phyloP scores from a whole-genome alignment of 2,888 invertebrate species.

The Artemia sp. region DNA sequence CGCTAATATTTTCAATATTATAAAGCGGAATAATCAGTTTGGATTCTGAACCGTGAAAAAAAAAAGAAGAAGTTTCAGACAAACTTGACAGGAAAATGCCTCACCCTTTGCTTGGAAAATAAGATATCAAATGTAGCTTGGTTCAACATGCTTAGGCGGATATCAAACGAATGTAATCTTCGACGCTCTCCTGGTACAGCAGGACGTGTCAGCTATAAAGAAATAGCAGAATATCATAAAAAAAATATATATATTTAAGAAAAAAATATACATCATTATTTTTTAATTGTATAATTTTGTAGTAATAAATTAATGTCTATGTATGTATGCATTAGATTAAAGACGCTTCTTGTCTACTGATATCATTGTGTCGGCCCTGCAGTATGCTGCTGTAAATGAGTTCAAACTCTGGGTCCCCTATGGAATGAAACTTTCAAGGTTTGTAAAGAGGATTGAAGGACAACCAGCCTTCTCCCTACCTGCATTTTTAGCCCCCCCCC shows the following conservation, averaged over 20 bases:
- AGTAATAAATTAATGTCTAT: too few species aligned
- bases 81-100: conserved; percentile 5
- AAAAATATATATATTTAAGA: conserved; percentile 21
- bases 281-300: conserved; percentile 27
- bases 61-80: background rate
- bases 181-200: conserved; percentile 73
- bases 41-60: too few species aligned
- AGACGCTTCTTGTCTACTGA: too few species aligned
- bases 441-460: too few species aligned
- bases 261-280: conserved; percentile 15
- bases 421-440: too few species aligned
- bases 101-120: conserved; percentile 68
- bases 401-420: too few species aligned
- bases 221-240: conserved; percentile 42
- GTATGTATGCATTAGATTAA: too few species aligned
- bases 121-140: conserved; percentile 89
- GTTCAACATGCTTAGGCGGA: conserved; percentile 69
- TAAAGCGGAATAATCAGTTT: too few species aligned
- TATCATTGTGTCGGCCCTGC: too few species aligned
- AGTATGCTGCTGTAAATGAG: too few species aligned
- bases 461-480: too few species aligned
- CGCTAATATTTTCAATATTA: too few species aligned
- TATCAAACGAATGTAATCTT: conserved; percentile 77
- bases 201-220: conserved; percentile 55
- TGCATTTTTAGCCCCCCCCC: conserved; percentile 35